Conservation (phyloP, 2,797 vertebrate species). For the Moxostoma hubbsi region DNA sequence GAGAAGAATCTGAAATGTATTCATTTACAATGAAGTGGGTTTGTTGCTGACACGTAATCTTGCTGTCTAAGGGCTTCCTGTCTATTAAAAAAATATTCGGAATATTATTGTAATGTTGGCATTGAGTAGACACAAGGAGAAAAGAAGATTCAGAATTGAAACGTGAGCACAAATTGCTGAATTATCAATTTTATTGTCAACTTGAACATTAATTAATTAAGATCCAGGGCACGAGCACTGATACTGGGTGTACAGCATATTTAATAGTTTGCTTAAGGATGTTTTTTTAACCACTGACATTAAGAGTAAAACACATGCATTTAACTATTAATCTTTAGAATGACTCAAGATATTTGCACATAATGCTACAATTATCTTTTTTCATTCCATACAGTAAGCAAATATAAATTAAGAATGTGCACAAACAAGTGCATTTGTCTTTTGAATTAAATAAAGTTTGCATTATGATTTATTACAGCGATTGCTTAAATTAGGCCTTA, state of each 20-base stretch:
- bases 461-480: not conserved
- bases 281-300: not conserved
- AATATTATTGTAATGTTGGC: too few relatives aligned
- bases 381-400: not conserved
- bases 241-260: slow-evolving; percentile 49
- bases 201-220: slow-evolving; percentile 63
- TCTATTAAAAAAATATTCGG: too few relatives aligned
- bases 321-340: not conserved
- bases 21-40: not conserved
- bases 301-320: not conserved
- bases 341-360: not conserved
- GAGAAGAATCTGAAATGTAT: not conserved
- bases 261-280: slow-evolving; percentile 8
- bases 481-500: not conserved
- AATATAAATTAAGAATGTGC: not conserved
- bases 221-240: too few relatives aligned
- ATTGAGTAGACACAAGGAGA: not conserved
- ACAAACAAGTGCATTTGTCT: not conserved
- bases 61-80: too few relatives aligned
- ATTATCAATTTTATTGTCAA: slow-evolving; percentile 62
- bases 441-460: not conserved
- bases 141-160: slow-evolving; percentile 5
- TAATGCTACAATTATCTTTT: not conserved
- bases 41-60: too few relatives aligned
- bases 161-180: not conserved